Evolutionary conservation across 2,113 vertebrate genomes (phyloP), one percentile per base, ranked within the genome.

Genomic region (Grus americana): DNA sequence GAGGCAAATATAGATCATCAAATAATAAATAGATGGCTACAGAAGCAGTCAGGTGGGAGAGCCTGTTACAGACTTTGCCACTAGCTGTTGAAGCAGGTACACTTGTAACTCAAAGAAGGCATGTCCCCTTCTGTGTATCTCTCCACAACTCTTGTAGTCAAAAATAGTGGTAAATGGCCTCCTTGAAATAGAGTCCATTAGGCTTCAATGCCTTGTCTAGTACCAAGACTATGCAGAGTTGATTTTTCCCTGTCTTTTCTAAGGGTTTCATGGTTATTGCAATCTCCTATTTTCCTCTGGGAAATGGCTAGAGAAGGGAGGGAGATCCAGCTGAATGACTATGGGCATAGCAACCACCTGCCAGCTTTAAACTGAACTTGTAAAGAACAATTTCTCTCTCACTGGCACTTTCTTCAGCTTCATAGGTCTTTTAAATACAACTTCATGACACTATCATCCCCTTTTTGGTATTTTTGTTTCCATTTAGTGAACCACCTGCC

Each of bases 31-130:
- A 65, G 18, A 55, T 67, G n/a, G 6, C 7, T 74, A 27, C 12
- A 67, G 47, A 79, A 91, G 75, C 3, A 0, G 42, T 44, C 15
- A n/a, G 5, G 6, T 59, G 21, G 42, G 34, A 76, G 29, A 58
- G 2, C 11, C 17, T 1, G 3, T 8, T 58, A 20, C 16, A 74
- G 40, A 75, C 6, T 84, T 86, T 40, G 9, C 11, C 0, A 0
- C 40, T 49, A 62, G 26, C 32, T 75, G 27, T n/a, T 50, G 54
- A 90, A 81, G 27, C 18, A n/a, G 29, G 8, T n/a, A 59, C 9
- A 17, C 5, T 30, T 2, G 0, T 36, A 52, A 81, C 18, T 38
- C 22, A 72, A 17, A 79, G 44, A 61, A 49, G 1, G 2, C 14
- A 62, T 20, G 3, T 46, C 3, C 5, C 27, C 9, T 59, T 67